Base-by-base conservation (phyloP, 2,797 vertebrate genomes). In the Labroides dimidiatus region DNA sequence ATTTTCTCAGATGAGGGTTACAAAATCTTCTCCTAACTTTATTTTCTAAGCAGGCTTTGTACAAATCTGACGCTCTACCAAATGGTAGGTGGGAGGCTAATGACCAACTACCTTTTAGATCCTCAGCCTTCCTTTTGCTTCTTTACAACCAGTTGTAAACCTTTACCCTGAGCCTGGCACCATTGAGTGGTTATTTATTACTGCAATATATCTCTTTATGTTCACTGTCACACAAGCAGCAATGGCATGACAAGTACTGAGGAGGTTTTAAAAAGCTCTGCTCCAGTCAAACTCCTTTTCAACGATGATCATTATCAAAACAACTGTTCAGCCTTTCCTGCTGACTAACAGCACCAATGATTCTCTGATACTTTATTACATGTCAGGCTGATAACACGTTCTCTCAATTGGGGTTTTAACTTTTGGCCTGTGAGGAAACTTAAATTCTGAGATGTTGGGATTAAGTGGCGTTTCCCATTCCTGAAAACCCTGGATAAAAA, bases 181-280 rank as follows among this genome's bases (percentile, higher is more conserved):
- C 94, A 91, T 93, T 90, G 93, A 94, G 91, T 86, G 90, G 92
- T 95, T 94, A 96, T 97, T 97, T 96, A 97, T 96, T 95, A 95
- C 93, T 19, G 80, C 81, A 78, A 87, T 92, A 83, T 73, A 84
- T 87, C 75, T 88, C 63, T 78, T 78, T 79, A 84, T 91, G 84
- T 84, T 87, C 88, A 93, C 94, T 95, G 94, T 94, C 93, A 95
- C 94, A 93, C 93, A 94, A 94, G 93, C 93, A 94, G 94, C 93
- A 94, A 93, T 91, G 93, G 93, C 92, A 94, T 91, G 95, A 93
- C 42, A 92, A 93, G 91, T 93, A 92, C 62, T 30, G 30, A 51
- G 20, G 58, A 54, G 62, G 92, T 94, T 95, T 72, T 20, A 55
- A 61, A 52, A 33, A 16, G 15, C 10, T 64, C 56, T 53, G 47